phyloP scores from a whole-genome alignment of 2,797 vertebrate genomes.

The Paramormyrops hopkinsi region DNA sequence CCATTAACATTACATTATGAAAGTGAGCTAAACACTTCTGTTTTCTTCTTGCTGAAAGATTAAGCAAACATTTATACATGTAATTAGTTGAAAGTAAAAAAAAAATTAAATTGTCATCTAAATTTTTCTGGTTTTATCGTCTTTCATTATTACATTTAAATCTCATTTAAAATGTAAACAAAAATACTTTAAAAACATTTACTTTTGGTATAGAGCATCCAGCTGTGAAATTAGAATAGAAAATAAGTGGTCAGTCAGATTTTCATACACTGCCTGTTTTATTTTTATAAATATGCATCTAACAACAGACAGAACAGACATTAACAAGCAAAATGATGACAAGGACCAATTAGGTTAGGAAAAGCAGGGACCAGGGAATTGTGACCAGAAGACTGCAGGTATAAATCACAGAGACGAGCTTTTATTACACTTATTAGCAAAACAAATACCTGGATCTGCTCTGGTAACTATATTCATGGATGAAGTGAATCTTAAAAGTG shows the following conservation, averaged over 20 bases:
- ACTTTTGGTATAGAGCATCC: background rate
- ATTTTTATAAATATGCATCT: background rate
- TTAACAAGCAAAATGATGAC: constrained; percentile 21
- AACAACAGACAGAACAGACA: constrained; percentile 20
- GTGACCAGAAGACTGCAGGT: background rate
- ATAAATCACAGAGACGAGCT: background rate
- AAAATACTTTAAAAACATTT: background rate
- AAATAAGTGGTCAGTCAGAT: background rate
- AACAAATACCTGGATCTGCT: constrained; percentile 11
- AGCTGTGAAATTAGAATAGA: background rate
- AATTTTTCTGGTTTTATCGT: background rate
- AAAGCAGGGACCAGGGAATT: background rate
- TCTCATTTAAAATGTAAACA: background rate
- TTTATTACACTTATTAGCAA: background rate
- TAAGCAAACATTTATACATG: background rate
- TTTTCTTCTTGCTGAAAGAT: background rate
- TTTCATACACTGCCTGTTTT: background rate
- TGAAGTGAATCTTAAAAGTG: background rate
- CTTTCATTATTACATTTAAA: background rate
- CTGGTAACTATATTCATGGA: constrained; percentile 29
- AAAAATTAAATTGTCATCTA: background rate
- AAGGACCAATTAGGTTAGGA: background rate
- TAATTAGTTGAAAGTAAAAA: background rate
- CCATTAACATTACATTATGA: background rate
- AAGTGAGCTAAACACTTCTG: background rate